A percentile compares a stretch with the other conserved stretches of the same genome.
phyloP scores from a whole-genome alignment of 2,888 invertebrate species.

The Drosophila percnosoma region DNA sequence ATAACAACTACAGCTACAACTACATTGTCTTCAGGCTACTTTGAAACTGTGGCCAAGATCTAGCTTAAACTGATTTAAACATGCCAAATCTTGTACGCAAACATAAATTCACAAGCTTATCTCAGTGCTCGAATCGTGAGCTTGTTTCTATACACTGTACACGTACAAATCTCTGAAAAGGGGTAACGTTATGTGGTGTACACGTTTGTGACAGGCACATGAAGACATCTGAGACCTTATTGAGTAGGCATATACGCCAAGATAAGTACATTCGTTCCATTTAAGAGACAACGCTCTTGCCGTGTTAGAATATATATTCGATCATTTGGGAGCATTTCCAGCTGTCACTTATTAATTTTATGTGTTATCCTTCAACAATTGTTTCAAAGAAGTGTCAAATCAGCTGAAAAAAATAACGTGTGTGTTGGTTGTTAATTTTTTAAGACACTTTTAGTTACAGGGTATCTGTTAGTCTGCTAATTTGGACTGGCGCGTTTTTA shows the following conservation, averaged over 20 bases:
- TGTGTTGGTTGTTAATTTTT: background rate
- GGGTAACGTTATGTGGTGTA: background rate
- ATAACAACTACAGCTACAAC: conserved; percentile 9
- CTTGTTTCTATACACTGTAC: conserved; percentile 59
- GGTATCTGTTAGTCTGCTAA: conserved; percentile 26
- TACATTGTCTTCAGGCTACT: conserved; percentile 19
- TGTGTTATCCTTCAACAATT: background rate
- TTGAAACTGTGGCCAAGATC: conserved; percentile 38
- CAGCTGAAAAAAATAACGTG: background rate
- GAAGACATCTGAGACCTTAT: background rate
- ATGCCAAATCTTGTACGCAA: conserved; percentile 61
- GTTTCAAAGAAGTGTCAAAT: background rate
- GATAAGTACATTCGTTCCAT: background rate
- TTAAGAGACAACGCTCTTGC: background rate
- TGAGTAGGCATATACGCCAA: background rate
- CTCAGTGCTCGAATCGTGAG: conserved; percentile 69
- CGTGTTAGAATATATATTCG: background rate
- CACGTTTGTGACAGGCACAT: background rate
- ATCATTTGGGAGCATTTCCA: background rate
- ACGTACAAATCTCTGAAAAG: background rate
- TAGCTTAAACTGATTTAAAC: conserved; percentile 52
- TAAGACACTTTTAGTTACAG: background rate
- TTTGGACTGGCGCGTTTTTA: background rate
- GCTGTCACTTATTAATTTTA: background rate
- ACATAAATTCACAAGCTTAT: conserved; percentile 75